Evolutionary conservation across 2,797 vertebrate species (phyloP).

Genomic region (Tenualosa ilisha): DNA sequence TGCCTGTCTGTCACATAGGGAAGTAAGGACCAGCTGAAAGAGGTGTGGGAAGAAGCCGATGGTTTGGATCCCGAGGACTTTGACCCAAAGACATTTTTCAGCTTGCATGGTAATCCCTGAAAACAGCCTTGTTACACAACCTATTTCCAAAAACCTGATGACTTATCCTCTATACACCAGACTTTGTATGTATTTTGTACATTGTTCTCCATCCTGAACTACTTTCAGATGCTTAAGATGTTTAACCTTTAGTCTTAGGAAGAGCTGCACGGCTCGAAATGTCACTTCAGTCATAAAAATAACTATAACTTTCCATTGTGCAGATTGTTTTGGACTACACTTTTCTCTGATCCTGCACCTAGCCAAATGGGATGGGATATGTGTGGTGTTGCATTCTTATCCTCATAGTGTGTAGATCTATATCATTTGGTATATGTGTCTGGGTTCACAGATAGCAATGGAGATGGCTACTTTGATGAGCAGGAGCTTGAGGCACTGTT

Average conservation of each 20-base stretch:
- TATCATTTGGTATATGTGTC: too few relatives aligned
- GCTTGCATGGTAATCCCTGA: conserved; percentile 83
- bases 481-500: conserved; percentile 92
- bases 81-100: conserved; percentile 95
- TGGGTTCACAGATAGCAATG: conserved; percentile 83
- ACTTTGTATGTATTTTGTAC: background rate
- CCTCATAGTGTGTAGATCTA: background rate
- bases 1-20: conserved; percentile 71
- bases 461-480: conserved; percentile 88
- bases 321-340: too few relatives aligned
- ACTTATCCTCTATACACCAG: background rate
- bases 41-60: conserved; percentile 94
- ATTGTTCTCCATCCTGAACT: background rate
- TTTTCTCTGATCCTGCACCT: too few relatives aligned
- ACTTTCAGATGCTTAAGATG: too few relatives aligned
- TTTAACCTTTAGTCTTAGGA: background rate
- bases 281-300: too few relatives aligned
- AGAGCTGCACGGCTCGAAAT: too few relatives aligned
- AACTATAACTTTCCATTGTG: too few relatives aligned
- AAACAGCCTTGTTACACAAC: background rate
- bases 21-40: conserved; percentile 92
- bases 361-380: too few relatives aligned
- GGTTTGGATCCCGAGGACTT: conserved; percentile 91
- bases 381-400: too few relatives aligned
- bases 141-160: background rate